Percentiles rank a stretch among this genome's conserved stretches.
These are phyloP conservation scores for Scaptomyza parva DNA, from an alignment of 2,888 invertebrate species.

Conservation along the genomic window DNA sequence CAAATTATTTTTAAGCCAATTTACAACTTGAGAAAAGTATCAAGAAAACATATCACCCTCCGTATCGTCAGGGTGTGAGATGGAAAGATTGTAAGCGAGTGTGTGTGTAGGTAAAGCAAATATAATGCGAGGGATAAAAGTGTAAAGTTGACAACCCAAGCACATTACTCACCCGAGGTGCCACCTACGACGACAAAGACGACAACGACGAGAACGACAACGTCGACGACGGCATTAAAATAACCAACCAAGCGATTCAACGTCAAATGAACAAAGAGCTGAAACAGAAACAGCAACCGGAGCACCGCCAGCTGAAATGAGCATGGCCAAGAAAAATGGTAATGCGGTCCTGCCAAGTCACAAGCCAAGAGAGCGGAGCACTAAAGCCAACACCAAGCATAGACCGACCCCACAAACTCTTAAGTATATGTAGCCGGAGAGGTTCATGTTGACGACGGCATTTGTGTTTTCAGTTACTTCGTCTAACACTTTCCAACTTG, in stretches of 20 bases:
- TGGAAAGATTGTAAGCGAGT: slow-evolving; percentile 11
- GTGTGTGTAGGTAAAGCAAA: slow-evolving; percentile 72
- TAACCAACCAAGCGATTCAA: slow-evolving; percentile 77
- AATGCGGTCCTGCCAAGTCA: slow-evolving; percentile 58
- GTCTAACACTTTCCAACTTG: slow-evolving; percentile 26
- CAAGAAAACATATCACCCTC: slow-evolving; percentile 77
- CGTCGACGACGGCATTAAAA: slow-evolving; percentile 70
- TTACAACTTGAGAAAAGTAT: slow-evolving; percentile 81
- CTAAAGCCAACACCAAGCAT: slow-evolving; percentile 15
- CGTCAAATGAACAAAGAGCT: slow-evolving; percentile 72
- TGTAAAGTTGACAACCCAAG: slow-evolving; percentile 81
- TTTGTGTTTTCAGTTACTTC: slow-evolving; percentile 29
- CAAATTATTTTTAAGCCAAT: slow-evolving; percentile 83
- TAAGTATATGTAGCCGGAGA: slow-evolving; percentile 62
- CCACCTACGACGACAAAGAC: slow-evolving; percentile 65
- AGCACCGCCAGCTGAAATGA: slow-evolving; percentile 56
- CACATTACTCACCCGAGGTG: slow-evolving; percentile 80
- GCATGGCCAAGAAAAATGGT: slow-evolving; percentile 78
- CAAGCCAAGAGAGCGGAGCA: slow-evolving; percentile 17
- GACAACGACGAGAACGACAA: no score
- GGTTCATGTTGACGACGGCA: slow-evolving; percentile 48
- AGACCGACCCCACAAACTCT: slow-evolving; percentile 18
- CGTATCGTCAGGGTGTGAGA: slow-evolving; percentile 25
- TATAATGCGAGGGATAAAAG: slow-evolving; percentile 79
- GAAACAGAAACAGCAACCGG: slow-evolving; percentile 59